Conservation (phyloP, 2,888 invertebrate genomes). For the Augiades crinisus region DNA sequence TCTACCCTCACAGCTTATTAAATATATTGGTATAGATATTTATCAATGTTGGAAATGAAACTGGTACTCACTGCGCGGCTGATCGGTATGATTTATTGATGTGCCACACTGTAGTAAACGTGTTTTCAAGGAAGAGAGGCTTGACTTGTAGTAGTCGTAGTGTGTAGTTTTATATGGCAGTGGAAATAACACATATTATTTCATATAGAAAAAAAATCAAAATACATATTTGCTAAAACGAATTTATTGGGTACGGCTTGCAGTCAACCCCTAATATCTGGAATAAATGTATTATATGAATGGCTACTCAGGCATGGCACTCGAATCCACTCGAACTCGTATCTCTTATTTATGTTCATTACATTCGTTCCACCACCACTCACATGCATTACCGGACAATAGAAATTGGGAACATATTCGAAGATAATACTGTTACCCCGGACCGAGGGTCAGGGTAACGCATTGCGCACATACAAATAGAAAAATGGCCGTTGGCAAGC, state of each 20-base stretch:
- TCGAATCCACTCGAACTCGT: constrained; percentile 45
- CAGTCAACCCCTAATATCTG: constrained; percentile 16
- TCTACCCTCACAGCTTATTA: too few relatives aligned
- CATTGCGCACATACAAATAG: constrained; percentile 69
- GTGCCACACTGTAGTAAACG: too few relatives aligned
- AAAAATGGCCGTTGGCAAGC: constrained; percentile 78
- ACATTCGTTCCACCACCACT: constrained; percentile 60
- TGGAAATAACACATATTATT: too few relatives aligned
- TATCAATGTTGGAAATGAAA: too few relatives aligned
- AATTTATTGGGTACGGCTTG: neutral
- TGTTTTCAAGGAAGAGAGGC: too few relatives aligned
- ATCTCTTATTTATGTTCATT: constrained; percentile 73
- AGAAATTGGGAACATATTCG: constrained; percentile 79
- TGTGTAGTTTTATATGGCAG: too few relatives aligned
- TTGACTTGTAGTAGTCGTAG: too few relatives aligned
- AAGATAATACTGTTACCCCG: constrained; percentile 76
- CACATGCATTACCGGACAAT: constrained; percentile 65
- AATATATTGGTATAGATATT: too few relatives aligned
- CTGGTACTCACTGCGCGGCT: too few relatives aligned
- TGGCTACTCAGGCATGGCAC: constrained; percentile 40
- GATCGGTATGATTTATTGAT: too few relatives aligned
- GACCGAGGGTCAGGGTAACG: constrained; percentile 57
- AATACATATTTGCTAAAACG: too few relatives aligned
- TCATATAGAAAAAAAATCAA: too few relatives aligned
- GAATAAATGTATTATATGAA: constrained; percentile 20